Evolutionary conservation across 1,140 invertebrate species (phyloP).

Genomic region (Anoplophora glabripennis): DNA sequence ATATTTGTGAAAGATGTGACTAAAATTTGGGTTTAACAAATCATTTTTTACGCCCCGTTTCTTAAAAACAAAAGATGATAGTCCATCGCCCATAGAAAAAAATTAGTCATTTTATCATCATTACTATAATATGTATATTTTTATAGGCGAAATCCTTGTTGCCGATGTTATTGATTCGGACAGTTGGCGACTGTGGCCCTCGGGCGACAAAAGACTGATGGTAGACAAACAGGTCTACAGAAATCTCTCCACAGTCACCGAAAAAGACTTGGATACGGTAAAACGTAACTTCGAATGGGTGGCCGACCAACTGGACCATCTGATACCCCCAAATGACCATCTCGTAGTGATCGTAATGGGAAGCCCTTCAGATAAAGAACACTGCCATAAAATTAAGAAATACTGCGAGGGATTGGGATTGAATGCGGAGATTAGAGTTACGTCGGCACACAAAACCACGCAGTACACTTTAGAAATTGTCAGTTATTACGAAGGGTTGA

Average conservation of each 20-base stretch:
- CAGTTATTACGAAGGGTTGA: conserved; percentile 45
- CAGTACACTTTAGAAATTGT: conserved; percentile 81
- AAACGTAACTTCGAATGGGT: conserved; percentile 96
- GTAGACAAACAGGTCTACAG: conserved; percentile 99
- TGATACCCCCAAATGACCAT: conserved; percentile 62
- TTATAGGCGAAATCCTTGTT: conserved; percentile 79
- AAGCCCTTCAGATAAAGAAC: conserved; percentile 79
- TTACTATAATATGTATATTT: conserved; percentile 2
- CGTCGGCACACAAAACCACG: conserved; percentile 93
- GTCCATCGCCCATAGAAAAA: no score
- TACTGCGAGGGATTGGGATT: conserved; percentile 69
- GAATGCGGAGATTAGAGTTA: conserved; percentile 72
- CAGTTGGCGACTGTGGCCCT: conserved; percentile 96
- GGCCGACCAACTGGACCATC: conserved; percentile 73
- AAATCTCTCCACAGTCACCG: conserved; percentile 81
- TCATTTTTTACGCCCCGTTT: no score
- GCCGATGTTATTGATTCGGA: conserved; percentile 98
- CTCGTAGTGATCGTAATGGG: conserved; percentile 91
- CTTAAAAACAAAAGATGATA: no score
- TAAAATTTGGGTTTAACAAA: no score
- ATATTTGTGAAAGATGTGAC: no score
- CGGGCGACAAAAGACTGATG: conserved; percentile 93
- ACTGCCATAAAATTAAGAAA: conserved; percentile 78
- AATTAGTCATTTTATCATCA: no score
- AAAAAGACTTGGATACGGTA: conserved; percentile 79